Evolutionary conservation across 2,797 vertebrate genomes (phyloP).

Genomic region (Karalla daura): DNA sequence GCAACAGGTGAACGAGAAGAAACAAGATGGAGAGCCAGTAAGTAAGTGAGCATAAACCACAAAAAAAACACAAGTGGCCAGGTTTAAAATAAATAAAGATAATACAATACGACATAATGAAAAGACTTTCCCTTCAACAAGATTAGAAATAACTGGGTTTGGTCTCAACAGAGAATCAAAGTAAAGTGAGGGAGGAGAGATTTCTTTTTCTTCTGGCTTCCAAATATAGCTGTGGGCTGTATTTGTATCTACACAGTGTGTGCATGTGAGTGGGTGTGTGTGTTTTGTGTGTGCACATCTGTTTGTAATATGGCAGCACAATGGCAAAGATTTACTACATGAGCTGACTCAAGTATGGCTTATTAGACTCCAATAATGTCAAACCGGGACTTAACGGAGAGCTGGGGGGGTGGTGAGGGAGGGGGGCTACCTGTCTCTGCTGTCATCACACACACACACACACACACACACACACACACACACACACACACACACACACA

Average conservation of each 20-base stretch:
- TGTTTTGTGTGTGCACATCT: constrained; percentile 49
- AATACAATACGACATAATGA: constrained; percentile 12
- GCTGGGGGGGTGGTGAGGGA: not conserved
- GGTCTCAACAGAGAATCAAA: constrained; percentile 42
- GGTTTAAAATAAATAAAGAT: not conserved
- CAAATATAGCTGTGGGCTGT: constrained; percentile 57
- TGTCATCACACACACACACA: constrained; percentile 31
- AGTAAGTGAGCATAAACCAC: too few relatives aligned
- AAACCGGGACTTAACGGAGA: constrained; percentile 54
- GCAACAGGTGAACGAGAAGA: not conserved
- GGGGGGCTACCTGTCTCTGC: constrained; percentile 36
- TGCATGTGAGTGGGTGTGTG: not conserved
- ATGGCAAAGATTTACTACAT: constrained; percentile 66
- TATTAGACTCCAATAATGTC: constrained; percentile 67
- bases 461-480: not conserved
- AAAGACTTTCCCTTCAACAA: constrained; percentile 28
- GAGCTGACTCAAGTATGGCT: constrained; percentile 47
- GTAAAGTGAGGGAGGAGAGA: constrained; percentile 34
- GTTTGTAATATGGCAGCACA: constrained; percentile 66
- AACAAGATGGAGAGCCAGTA: not conserved
- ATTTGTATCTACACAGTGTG: constrained; percentile 18
- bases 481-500: constrained; percentile 1
- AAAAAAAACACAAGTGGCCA: not conserved
- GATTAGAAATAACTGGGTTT: constrained; percentile 44
- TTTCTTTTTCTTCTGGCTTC: constrained; percentile 36